Percentiles rank a stretch among this genome's conserved stretches.
phyloP scores from a whole-genome alignment of 1,140 invertebrate genomes.

The Oncopeltus fasciatus region DNA sequence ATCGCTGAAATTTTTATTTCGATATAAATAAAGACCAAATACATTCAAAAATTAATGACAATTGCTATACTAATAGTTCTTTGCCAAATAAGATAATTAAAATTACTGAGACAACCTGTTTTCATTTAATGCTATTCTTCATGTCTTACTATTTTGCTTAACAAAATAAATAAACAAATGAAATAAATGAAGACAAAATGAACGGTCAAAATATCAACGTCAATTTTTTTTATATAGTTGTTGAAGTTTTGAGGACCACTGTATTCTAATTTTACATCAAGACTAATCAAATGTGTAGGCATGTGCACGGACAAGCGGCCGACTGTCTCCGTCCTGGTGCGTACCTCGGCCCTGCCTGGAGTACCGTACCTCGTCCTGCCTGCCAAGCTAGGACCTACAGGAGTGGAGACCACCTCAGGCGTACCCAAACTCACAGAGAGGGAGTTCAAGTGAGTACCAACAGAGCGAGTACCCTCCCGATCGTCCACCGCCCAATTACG shows the following conservation, averaged over 20 bases:
- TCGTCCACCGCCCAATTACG: no score
- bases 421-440: constrained; percentile 2
- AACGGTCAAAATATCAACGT: neutral
- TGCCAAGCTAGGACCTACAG: constrained; percentile 4
- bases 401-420: neutral
- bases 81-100: no score
- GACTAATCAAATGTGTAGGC: no score
- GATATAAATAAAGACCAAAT: no score
- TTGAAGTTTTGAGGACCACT: no score
- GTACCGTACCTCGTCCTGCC: constrained; percentile 12
- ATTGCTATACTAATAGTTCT: no score
- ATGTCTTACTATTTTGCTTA: neutral
- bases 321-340: neutral
- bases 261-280: no score
- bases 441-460: constrained; percentile 9
- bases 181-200: neutral
- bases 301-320: neutral
- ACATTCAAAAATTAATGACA: no score
- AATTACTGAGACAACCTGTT: no score
- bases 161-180: neutral
- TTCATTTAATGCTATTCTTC: neutral
- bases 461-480: no score
- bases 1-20: no score
- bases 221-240: neutral
- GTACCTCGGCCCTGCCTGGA: neutral